phyloP scores from a whole-genome alignment of 2,797 vertebrate species.

The Geotrypetes seraphini region DNA sequence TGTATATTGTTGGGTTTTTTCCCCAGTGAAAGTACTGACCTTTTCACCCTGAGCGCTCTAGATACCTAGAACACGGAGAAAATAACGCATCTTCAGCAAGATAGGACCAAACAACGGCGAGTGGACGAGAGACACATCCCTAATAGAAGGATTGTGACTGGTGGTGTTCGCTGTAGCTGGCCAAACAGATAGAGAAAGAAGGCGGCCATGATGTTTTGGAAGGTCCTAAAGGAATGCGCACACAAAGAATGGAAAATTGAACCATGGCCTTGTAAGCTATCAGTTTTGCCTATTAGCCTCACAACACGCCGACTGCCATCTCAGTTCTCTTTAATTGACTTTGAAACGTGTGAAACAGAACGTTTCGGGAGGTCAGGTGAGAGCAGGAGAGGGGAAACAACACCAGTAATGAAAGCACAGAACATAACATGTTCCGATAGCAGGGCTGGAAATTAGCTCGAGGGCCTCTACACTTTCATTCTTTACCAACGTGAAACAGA shows the following conservation, averaged over 20 bases:
- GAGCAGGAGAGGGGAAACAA: not conserved
- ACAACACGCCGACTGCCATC: not conserved
- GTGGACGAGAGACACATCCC: no score
- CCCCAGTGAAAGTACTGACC: no score
- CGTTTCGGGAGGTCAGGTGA: conserved; percentile 11
- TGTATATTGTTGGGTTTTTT: no score
- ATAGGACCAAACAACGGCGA: no score
- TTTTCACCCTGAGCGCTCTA: no score
- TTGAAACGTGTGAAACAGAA: conserved; percentile 1
- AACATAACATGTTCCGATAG: conserved; percentile 11
- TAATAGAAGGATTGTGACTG: no score
- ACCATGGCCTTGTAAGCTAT: not conserved
- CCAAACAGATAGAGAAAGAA: no score
- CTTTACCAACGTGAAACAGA: conserved; percentile 39
- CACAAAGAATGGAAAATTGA: not conserved
- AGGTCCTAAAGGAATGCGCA: no score
- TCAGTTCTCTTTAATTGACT: conserved; percentile 1
- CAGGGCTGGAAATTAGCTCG: conserved; percentile 21
- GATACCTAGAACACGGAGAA: no score
- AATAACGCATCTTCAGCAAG: no score
- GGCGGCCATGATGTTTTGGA: no score
- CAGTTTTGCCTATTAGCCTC: not conserved
- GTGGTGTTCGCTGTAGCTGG: no score
- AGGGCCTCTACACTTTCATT: conserved; percentile 24
- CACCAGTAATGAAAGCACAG: conserved; percentile 18